Percentiles rank a stretch among this genome's conserved stretches.
Conservation (phyloP, 2,797 vertebrate genomes). For the Xyrichtys novacula region DNA sequence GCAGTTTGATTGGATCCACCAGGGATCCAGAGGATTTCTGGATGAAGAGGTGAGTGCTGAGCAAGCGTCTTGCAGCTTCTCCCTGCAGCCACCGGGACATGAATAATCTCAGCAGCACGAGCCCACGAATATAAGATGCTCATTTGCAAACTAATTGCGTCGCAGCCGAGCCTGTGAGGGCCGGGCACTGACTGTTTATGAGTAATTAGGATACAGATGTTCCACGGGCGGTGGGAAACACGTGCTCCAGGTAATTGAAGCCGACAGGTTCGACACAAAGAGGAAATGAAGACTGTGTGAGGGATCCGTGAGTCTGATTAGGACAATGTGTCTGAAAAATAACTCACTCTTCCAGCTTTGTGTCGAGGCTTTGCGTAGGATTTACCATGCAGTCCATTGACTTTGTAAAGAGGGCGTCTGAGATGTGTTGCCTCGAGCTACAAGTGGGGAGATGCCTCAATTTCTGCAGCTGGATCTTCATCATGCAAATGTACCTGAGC, state of each 20-base stretch:
- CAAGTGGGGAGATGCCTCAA: neutral
- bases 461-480: neutral
- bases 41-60: conserved; percentile 42
- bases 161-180: conserved; percentile 36
- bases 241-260: conserved; percentile 66
- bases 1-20: neutral
- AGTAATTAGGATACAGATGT: conserved; percentile 76
- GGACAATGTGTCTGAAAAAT: conserved; percentile 28
- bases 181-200: conserved; percentile 47
- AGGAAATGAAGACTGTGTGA: conserved; percentile 43
- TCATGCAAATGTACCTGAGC: conserved; percentile 5
- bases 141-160: conserved; percentile 72
- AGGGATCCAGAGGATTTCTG: conserved; percentile 15
- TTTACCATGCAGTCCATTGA: conserved; percentile 18
- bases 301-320: conserved; percentile 35
- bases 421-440: conserved; percentile 35
- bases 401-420: conserved; percentile 42
- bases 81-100: conserved; percentile 37
- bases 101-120: conserved; percentile 45
- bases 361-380: conserved; percentile 27
- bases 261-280: conserved; percentile 57
- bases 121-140: conserved; percentile 55
- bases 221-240: conserved; percentile 33
- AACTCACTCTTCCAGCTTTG: conserved; percentile 8
- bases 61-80: conserved; percentile 30